Evolutionary conservation across 1,140 invertebrate genomes (phyloP).

Genomic region (Rhizoglyphus robini): DNA sequence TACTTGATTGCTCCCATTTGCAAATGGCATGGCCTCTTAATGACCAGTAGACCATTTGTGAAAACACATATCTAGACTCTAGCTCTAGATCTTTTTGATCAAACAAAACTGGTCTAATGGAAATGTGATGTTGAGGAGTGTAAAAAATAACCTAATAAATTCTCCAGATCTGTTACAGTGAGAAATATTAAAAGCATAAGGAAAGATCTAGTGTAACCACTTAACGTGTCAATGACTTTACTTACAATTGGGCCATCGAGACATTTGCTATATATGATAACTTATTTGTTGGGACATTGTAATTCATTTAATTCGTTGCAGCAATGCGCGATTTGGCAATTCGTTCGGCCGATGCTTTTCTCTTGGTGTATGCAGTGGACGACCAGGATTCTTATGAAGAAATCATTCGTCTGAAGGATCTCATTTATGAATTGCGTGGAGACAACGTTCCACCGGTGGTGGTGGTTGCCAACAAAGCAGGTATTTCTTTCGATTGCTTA

Average conservation of each 20-base stretch:
- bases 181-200: too few species aligned
- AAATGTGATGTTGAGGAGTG: too few species aligned
- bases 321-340: conserved; percentile 82
- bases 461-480: conserved; percentile 67
- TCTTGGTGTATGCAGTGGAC: conserved; percentile 25
- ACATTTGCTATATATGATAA: conserved; percentile 7
- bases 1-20: not conserved
- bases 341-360: conserved; percentile 45
- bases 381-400: conserved; percentile 26
- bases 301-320: not conserved
- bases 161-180: too few species aligned
- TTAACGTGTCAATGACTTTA: not conserved
- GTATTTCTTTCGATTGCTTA: not conserved
- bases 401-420: conserved; percentile 17
- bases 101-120: too few species aligned
- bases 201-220: too few species aligned
- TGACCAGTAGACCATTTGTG: too few species aligned
- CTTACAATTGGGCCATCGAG: not conserved
- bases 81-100: too few species aligned
- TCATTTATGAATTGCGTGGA: conserved; percentile 13
- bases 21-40: not conserved
- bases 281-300: not conserved
- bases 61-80: too few species aligned
- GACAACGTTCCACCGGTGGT: conserved; percentile 49
- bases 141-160: too few species aligned